Base-by-base conservation (phyloP, 2,888 invertebrate genomes). In the Pandemis heparana region DNA sequence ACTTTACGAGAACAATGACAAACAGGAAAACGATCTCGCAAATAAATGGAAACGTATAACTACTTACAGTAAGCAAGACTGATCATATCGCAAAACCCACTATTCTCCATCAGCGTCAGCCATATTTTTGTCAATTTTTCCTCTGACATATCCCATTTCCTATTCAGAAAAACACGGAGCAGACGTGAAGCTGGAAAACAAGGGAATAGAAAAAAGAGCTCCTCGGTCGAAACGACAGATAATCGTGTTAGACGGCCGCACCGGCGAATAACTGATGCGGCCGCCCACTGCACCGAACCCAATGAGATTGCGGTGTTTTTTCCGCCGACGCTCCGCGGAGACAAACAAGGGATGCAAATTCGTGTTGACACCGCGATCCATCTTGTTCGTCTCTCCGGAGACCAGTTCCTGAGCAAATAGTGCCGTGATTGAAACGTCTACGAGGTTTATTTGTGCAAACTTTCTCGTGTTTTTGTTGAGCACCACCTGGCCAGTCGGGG, bases 281-380 rank as follows among this genome's bases (percentile, higher is more conserved):
- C 78, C 83, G 79, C 83, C 85, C 88, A 89, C 86, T 91, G 92
- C 92, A 91, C 89, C 89, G 86, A 74, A 87, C 88, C 85, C 90
- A 91, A 92, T 91, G 92, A 91, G 93, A 94, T 94, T 92, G 94
- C 90, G 91, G 87, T 92, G 92, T 93, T 93, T 92, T 92, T 92
- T 90, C 91, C 88, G 83, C 87, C 86, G 86, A 87, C 86, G 88
- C 88, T 88, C 86, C 85, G 83, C 81, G 85, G 92, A 92, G 92
- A 94, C 92, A 94, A 94, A 94, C 94, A 94, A 92, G 89, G 91
- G 92, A 94, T 94, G 94, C 94, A 94, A 94, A 94, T 94, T 93
- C 90, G 90, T 94, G 94, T 94, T 94, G 94, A 94, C 94, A 92
- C 92, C 89, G 86, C 94, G 90, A 94, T 94, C 94, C 92, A 89